Evolutionary conservation across 2,797 vertebrate species (phyloP).

Genomic region (Mallotus villosus): DNA sequence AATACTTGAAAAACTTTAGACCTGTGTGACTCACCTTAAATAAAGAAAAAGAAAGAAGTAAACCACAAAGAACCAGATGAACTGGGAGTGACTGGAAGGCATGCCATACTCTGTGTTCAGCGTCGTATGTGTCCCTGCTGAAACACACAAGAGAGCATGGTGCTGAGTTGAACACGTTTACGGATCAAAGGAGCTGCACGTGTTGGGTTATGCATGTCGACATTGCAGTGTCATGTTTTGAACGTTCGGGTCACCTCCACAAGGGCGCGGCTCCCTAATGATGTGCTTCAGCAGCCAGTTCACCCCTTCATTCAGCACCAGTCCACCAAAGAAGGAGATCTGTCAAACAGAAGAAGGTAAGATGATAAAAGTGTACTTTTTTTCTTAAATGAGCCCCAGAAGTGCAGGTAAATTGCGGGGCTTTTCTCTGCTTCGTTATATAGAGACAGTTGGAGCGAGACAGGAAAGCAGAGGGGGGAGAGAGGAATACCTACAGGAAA

Average conservation of each 20-base stretch:
- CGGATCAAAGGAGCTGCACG: not conserved
- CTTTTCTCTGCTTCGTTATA: no score
- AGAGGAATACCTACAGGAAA: no score
- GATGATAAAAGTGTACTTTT: no score
- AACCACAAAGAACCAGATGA: slow-evolving; percentile 99
- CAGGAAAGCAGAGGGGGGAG: no score
- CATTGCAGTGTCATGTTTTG: not conserved
- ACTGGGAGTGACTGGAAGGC: slow-evolving; percentile 97
- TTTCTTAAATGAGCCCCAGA: not conserved
- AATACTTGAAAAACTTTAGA: not conserved
- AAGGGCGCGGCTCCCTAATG: slow-evolving; percentile 92
- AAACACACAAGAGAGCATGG: slow-evolving; percentile 22
- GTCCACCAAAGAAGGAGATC: slow-evolving; percentile 97
- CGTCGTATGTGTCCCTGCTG: slow-evolving; percentile 81
- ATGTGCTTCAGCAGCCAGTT: slow-evolving; percentile 97
- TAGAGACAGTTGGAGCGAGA: no score
- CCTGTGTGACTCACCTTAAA: slow-evolving; percentile 86
- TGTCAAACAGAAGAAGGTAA: slow-evolving; percentile 51
- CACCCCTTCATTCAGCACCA: slow-evolving; percentile 90
- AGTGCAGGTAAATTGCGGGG: no score
- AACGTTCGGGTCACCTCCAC: slow-evolving; percentile 79
- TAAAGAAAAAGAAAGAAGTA: slow-evolving; percentile 99
- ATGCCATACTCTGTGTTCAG: slow-evolving; percentile 93
- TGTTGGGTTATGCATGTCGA: not conserved
- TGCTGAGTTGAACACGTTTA: not conserved